A percentile compares a stretch with the other conserved stretches of the same genome.
These are phyloP conservation scores for Sycobia sp. DNA, from an alignment of 1,140 invertebrate genomes.

Conservation along the genomic window DNA sequence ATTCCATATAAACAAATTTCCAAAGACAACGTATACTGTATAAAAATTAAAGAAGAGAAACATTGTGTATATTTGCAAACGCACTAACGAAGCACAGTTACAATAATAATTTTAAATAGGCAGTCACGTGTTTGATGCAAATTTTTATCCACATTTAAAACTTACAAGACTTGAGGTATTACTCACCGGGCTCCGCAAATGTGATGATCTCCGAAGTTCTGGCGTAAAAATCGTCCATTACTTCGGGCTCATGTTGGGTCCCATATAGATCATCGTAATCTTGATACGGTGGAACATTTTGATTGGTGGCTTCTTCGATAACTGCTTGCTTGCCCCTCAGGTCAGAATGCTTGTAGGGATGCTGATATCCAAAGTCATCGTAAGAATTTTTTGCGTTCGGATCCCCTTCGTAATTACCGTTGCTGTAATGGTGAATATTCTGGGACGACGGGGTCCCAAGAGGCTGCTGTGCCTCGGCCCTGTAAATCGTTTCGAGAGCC, in stretches of 20 bases:
- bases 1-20: too few species aligned
- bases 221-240: constrained; percentile 76
- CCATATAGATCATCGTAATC: constrained; percentile 47
- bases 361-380: constrained; percentile 50
- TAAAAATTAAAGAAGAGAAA: too few species aligned
- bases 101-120: too few species aligned
- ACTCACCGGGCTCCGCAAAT: constrained; percentile 79
- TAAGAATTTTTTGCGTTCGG: constrained; percentile 1
- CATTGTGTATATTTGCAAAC: too few species aligned
- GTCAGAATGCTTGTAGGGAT: constrained; percentile 52
- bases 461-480: constrained; percentile 64
- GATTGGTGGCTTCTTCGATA: not conserved
- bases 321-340: constrained; percentile 32
- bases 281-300: constrained; percentile 39
- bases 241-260: constrained; percentile 49
- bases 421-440: constrained; percentile 1
- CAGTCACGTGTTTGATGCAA: too few species aligned
- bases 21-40: too few species aligned
- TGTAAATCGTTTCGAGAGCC: constrained; percentile 71
- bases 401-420: constrained; percentile 2
- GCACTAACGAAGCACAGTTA: too few species aligned
- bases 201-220: constrained; percentile 81
- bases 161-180: too few species aligned
- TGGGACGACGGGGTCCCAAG: constrained; percentile 35
- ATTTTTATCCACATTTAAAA: too few species aligned